These are phyloP conservation scores for Gastrophysa polygoni DNA, from an alignment of 2,888 invertebrate genomes.

Conservation along the genomic window DNA sequence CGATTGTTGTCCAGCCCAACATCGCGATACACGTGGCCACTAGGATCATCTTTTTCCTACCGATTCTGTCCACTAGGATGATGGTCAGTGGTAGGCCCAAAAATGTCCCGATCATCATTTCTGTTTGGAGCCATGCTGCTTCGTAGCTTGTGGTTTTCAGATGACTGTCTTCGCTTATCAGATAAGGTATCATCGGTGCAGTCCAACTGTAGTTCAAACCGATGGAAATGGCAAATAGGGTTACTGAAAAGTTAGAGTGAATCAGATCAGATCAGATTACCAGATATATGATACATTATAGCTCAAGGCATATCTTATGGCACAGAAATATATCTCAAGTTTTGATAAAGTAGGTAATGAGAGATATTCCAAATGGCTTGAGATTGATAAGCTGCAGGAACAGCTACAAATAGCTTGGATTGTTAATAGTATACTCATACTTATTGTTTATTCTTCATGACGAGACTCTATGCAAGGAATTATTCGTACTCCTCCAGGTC, in stretches of 20 bases:
- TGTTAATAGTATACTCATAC: no score
- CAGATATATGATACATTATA: no score
- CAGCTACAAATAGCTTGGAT: no score
- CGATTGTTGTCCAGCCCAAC: conserved; percentile 48
- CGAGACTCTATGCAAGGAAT: no score
- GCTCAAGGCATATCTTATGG: no score
- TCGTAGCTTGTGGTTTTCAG: conserved; percentile 43
- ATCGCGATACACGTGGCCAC: conserved; percentile 39
- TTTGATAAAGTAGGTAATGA: no score
- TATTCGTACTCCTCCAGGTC: no score
- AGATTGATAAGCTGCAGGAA: no score
- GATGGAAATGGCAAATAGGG: conserved; percentile 52
- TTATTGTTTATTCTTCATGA: no score
- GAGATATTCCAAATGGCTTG: no score
- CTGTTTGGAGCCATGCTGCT: conserved; percentile 40
- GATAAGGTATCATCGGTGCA: conserved; percentile 51
- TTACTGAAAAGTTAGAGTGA: conserved; percentile 40
- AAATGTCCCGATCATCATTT: conserved; percentile 41
- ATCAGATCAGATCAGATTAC: no score
- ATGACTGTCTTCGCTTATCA: conserved; percentile 43
- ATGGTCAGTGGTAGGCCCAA: conserved; percentile 45
- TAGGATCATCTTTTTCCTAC: conserved; percentile 48
- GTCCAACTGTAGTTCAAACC: conserved; percentile 56
- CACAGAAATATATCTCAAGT: no score
- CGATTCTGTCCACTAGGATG: conserved; percentile 43